phyloP scores from a whole-genome alignment of 64 coral and sea anemone species.

The Montipora capricornis region DNA sequence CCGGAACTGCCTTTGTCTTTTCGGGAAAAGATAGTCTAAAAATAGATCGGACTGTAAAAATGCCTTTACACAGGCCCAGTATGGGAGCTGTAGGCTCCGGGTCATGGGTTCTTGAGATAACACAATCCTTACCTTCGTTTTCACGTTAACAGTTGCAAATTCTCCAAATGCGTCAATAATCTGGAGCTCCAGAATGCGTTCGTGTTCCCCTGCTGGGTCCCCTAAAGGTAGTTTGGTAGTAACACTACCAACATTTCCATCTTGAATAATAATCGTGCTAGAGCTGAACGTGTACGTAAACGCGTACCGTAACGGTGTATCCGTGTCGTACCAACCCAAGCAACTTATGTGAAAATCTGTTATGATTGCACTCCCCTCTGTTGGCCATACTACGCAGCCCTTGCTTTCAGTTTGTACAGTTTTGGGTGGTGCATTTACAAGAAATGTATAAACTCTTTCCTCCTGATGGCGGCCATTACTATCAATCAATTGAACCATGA shows the following conservation, averaged over 20 bases:
- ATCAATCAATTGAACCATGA: background rate
- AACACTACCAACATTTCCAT: conserved; percentile 12
- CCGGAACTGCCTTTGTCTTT: too few species aligned
- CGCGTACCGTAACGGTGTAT: conserved; percentile 27
- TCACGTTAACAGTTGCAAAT: conserved; percentile 24
- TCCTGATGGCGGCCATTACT: conserved; percentile 1
- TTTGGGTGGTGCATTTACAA: conserved; percentile 29
- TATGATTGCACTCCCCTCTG: conserved; percentile 32
- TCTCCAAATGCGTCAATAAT: conserved; percentile 61
- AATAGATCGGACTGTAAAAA: too few species aligned
- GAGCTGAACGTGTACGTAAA: conserved; percentile 33
- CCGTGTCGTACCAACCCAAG: conserved; percentile 60
- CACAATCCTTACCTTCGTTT: conserved; percentile 46
- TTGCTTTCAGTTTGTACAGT: background rate
- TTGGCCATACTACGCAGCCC: conserved; percentile 17
- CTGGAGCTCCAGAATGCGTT: conserved; percentile 24
- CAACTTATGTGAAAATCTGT: conserved; percentile 55
- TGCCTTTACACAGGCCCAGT: too few species aligned
- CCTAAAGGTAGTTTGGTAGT: conserved; percentile 41
- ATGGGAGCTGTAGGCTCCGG: too few species aligned
- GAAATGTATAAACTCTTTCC: conserved; percentile 23
- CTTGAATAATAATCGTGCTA: conserved; percentile 53
- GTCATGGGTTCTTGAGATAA: background rate
- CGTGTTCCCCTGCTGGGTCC: background rate
- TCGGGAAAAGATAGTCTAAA: too few species aligned